These are phyloP conservation scores for Drosophila borborema DNA, from an alignment of 2,888 invertebrate species.

Conservation along the genomic window DNA sequence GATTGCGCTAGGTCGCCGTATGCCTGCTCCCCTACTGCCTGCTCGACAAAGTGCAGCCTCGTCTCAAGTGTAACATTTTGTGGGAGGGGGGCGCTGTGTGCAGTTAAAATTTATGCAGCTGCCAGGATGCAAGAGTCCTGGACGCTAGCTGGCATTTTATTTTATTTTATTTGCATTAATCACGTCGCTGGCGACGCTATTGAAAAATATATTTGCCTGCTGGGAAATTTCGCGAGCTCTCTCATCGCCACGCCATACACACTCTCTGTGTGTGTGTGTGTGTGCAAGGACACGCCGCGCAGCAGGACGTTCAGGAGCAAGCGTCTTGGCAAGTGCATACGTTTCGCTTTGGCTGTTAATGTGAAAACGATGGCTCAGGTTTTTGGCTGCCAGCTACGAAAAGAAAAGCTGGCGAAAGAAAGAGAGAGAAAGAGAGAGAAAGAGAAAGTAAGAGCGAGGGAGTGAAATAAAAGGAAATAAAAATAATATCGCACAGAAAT, in stretches of 20 bases:
- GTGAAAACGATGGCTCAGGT: conserved; percentile 81
- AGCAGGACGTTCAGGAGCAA: conserved; percentile 43
- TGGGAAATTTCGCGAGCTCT: conserved; percentile 74
- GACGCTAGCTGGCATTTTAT: conserved; percentile 67
- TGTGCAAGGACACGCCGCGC: conserved; percentile 60
- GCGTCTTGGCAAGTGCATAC: conserved; percentile 77
- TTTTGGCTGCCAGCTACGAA: conserved; percentile 62
- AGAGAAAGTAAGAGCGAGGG: not conserved
- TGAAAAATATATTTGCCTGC: conserved; percentile 81
- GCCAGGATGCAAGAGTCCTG: conserved; percentile 52
- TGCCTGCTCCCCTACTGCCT: too few species aligned
- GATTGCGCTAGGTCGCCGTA: conserved; percentile 40
- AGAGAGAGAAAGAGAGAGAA: conserved; percentile 30
- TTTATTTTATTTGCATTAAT: conserved; percentile 81
- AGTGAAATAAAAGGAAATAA: conserved; percentile 28
- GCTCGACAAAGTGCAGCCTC: conserved; percentile 30
- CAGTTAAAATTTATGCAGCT: conserved; percentile 76
- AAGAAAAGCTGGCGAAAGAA: conserved; percentile 31
- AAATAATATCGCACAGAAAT: conserved; percentile 47
- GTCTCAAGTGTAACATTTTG: conserved; percentile 77
- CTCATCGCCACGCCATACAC: conserved; percentile 27
- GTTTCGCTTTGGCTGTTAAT: conserved; percentile 80
- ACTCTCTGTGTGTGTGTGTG: conserved; percentile 1
- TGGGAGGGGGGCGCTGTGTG: conserved; percentile 38
- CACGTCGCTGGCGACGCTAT: conserved; percentile 79